These are phyloP conservation scores for Dysidea cf. avara DNA, from an alignment of 37 sponge, comb jelly and placozoan genomes.

Conservation along the genomic window DNA sequence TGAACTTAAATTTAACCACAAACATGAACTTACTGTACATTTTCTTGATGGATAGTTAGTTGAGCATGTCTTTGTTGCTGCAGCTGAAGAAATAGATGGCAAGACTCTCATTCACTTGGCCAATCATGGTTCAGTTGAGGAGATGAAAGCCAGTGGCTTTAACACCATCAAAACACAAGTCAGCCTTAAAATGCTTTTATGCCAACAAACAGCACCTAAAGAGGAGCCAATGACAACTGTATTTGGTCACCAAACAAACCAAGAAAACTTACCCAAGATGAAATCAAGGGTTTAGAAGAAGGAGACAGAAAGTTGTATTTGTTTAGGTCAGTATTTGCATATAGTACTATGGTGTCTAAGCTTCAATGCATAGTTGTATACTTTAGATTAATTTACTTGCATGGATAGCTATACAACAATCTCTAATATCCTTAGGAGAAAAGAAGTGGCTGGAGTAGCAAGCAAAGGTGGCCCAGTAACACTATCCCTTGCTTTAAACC, in stretches of 20 bases:
- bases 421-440: slow-evolving; percentile 9
- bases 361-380: no score
- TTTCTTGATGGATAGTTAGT: no score
- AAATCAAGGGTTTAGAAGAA: neutral
- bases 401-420: neutral
- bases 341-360: no score
- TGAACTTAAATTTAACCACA: no score
- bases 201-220: no score
- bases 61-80: no score
- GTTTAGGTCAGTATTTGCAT: slow-evolving; percentile 20
- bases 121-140: neutral
- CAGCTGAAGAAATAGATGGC: no score
- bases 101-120: no score
- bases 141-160: slow-evolving; percentile 10
- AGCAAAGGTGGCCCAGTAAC: slow-evolving; percentile 2
- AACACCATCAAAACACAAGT: neutral
- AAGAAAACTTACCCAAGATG: slow-evolving; percentile 6
- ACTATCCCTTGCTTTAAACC: slow-evolving; percentile 1
- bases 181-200: slow-evolving; percentile 1
- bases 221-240: no score
- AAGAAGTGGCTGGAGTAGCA: slow-evolving; percentile 1
- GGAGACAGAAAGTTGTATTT: slow-evolving; percentile 7
- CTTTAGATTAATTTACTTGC: no score
- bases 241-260: no score
- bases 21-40: no score